These are phyloP conservation scores for Drosophila repletoides DNA, from an alignment of 1,140 invertebrate species.

Conservation along the genomic window DNA sequence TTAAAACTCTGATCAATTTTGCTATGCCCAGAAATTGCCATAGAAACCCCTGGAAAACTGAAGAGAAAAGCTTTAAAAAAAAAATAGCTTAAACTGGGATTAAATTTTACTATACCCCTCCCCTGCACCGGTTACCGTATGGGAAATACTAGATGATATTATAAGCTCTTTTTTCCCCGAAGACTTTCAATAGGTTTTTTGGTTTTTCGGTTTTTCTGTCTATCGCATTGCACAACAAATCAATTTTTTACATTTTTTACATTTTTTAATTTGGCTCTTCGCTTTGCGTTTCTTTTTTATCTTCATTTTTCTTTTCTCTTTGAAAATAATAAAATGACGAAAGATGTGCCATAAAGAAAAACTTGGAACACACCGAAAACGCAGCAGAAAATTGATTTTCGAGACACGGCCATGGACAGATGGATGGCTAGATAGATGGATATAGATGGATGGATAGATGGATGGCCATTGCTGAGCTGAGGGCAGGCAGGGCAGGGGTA, in stretches of 20 bases:
- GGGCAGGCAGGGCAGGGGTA: too few species aligned
- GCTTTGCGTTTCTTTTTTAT: conserved; percentile 16
- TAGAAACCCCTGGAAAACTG: background rate
- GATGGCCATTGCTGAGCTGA: conserved; percentile 13
- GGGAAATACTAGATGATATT: background rate
- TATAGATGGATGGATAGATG: conserved; percentile 14
- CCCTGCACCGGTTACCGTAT: too few species aligned
- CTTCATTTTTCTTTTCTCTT: conserved; percentile 13
- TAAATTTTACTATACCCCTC: too few species aligned
- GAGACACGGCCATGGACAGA: conserved; percentile 18
- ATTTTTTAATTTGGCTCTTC: conserved; percentile 10
- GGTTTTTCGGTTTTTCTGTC: background rate
- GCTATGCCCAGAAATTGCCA: background rate
- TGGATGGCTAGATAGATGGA: conserved; percentile 14
- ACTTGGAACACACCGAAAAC: conserved; percentile 29
- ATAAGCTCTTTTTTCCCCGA: conserved; percentile 6
- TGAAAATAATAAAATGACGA: conserved; percentile 43
- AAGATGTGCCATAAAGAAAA: conserved; percentile 39
- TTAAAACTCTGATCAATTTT: background rate
- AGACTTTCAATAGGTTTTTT: conserved; percentile 13
- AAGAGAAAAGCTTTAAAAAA: conserved; percentile 1
- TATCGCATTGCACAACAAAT: conserved; percentile 40
- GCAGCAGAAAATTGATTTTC: conserved; percentile 58
- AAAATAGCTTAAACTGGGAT: too few species aligned
- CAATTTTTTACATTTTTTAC: conserved; percentile 49